These are phyloP conservation scores for Ceramica pisi DNA, from an alignment of 2,888 invertebrate species.

Conservation along the genomic window DNA sequence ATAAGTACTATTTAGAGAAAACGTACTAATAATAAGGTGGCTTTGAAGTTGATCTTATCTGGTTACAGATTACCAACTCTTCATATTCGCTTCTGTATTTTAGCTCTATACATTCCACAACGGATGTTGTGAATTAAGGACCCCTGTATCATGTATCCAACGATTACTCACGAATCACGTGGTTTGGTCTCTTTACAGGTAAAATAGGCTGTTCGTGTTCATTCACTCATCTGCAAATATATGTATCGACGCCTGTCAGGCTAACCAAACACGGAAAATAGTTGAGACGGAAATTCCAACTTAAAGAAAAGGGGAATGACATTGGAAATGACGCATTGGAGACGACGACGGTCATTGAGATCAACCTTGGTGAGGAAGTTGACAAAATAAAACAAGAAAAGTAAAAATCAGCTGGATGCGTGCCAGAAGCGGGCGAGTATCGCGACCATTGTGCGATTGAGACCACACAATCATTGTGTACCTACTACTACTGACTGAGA, in stretches of 20 bases:
- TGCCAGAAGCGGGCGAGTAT: constrained; percentile 72
- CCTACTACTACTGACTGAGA: constrained; percentile 22
- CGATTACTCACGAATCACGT: background rate
- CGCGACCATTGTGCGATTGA: constrained; percentile 55
- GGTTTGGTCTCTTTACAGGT: background rate
- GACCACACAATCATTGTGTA: constrained; percentile 44
- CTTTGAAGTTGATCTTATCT: constrained; percentile 42
- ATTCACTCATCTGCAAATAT: background rate
- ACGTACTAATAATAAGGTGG: constrained; percentile 28
- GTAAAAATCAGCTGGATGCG: constrained; percentile 80
- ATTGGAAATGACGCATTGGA: constrained; percentile 72
- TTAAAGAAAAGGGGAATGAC: constrained; percentile 76
- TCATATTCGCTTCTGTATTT: constrained; percentile 15
- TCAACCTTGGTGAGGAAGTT: constrained; percentile 83
- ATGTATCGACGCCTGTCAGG: background rate
- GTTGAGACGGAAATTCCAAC: constrained; percentile 41
- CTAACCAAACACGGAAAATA: background rate
- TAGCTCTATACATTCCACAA: background rate
- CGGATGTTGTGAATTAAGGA: constrained; percentile 29
- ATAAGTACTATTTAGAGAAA: constrained; percentile 36
- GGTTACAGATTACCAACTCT: constrained; percentile 9
- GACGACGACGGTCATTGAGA: constrained; percentile 74
- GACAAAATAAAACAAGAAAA: constrained; percentile 83
- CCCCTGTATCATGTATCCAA: background rate
- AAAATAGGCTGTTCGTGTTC: background rate